Evolutionary conservation across 2,797 vertebrate species (phyloP), one percentile per base, ranked within the genome.

Genomic region (Fringilla coelebs): DNA sequence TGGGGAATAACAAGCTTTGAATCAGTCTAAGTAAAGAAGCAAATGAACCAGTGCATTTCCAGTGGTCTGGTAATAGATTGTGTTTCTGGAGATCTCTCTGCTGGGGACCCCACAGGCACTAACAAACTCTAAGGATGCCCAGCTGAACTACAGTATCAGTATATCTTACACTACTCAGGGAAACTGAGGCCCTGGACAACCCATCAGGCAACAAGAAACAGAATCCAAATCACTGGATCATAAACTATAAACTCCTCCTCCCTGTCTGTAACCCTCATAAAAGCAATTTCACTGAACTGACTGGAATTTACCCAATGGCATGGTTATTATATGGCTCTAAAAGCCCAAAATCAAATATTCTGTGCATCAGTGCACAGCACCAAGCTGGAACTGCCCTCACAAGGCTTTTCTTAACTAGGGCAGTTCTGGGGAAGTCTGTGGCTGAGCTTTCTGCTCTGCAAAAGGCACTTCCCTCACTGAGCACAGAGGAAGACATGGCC

Each of bases 1-100:
- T 86, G 76, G 66, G 54, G 43, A 93, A 57, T 78, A 90, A 85
- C 72, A 89, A 86, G 78, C 85, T 85, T 86, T 78, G 87, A 91
- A 72, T 66, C 85, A 89, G 58, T 81, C 84, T 72, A 51, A 80
- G 80, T 32, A 88, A 89, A 85, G 71, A 65, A 77, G 40, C 25
- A 85, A 88, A 92, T 61, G 70, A 95, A 55, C 24, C 85, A 38
- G 54, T 17, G 49, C 31, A 28, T 68, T 86, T 80, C 70, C 83
- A 94, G 51, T 49, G 49, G 46, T 19, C 54, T 54, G 45, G 54
- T 43, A 68, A 65, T 0, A 71, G 58, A n/a, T 25, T 38, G 49
- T 82, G n/a, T 60, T 75, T 61, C 51, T 90, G 82, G 40, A 85
- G 24, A 43, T 24, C 19, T 72, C 36, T 74, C 49, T 77, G 52